phyloP scores from a whole-genome alignment of 1,140 invertebrate species.

The Mycetomoellerius zeteki region DNA sequence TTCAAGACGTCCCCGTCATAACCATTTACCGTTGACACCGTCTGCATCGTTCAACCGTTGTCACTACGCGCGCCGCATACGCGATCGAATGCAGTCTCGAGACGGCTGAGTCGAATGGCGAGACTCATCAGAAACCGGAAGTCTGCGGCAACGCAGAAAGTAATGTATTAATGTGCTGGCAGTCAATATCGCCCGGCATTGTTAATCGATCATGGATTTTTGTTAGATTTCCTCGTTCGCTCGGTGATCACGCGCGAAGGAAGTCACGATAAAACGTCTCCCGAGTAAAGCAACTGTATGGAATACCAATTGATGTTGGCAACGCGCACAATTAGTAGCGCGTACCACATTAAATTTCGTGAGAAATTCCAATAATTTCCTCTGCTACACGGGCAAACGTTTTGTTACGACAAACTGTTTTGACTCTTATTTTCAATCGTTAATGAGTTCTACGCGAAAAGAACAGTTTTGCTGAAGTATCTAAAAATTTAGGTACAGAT shows the following conservation, averaged over 20 bases:
- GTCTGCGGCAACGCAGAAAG: slow-evolving; percentile 16
- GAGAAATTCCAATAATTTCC: slow-evolving; percentile 32
- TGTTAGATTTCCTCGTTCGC: slow-evolving; percentile 52
- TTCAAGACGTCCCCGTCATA: slow-evolving; percentile 81
- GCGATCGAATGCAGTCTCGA: slow-evolving; percentile 65
- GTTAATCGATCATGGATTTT: slow-evolving; percentile 69
- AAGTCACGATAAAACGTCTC: slow-evolving; percentile 60
- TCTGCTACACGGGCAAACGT: neutral
- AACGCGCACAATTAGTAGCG: slow-evolving; percentile 22
- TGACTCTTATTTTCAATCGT: neutral
- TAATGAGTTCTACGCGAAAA: neutral
- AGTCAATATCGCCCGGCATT: slow-evolving; percentile 36
- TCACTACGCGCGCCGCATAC: slow-evolving; percentile 78
- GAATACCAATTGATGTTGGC: slow-evolving; percentile 37
- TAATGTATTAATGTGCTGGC: slow-evolving; percentile 43
- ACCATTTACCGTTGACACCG: slow-evolving; percentile 83
- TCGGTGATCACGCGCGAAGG: slow-evolving; percentile 55
- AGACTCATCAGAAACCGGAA: slow-evolving; percentile 69
- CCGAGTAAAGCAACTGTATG: neutral
- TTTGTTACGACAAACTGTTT: neutral
- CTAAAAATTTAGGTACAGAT: too few relatives aligned
- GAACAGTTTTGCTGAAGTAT: neutral
- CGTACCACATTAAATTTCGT: slow-evolving; percentile 46
- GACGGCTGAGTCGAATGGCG: neutral
- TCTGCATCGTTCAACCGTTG: slow-evolving; percentile 82